These are phyloP conservation scores for Batillaria attramentaria DNA, from an alignment of 1,140 invertebrate genomes.

Conservation along the genomic window DNA sequence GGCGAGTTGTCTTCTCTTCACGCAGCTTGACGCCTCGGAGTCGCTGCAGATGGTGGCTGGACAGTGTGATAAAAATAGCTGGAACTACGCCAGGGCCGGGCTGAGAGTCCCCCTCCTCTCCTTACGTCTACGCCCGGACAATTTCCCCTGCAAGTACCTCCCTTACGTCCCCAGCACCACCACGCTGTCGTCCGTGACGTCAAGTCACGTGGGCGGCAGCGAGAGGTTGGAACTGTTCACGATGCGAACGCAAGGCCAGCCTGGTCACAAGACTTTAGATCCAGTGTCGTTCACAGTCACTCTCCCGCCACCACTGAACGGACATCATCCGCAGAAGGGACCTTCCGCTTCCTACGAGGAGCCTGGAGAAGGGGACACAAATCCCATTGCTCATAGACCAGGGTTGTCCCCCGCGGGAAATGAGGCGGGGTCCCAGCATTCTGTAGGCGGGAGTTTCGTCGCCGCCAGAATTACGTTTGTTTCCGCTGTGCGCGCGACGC, in stretches of 20 bases:
- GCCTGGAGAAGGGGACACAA: neutral
- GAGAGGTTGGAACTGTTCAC: neutral
- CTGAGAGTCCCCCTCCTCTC: slow-evolving; percentile 37
- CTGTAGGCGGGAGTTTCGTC: neutral
- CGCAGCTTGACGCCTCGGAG: slow-evolving; percentile 40
- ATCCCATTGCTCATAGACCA: neutral
- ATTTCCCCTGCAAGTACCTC: slow-evolving; percentile 41
- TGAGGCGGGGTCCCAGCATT: neutral
- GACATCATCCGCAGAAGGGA: neutral
- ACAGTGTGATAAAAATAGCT: slow-evolving; percentile 52
- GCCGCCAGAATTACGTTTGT: slow-evolving; percentile 4
- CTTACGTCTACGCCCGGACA: slow-evolving; percentile 34
- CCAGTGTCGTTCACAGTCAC: neutral
- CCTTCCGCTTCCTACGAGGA: slow-evolving; percentile 22
- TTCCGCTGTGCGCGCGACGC: neutral
- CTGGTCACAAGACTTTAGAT: neutral
- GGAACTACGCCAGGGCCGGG: slow-evolving; percentile 42
- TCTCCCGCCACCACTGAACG: neutral
- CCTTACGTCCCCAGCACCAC: neutral
- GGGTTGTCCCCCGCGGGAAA: slow-evolving; percentile 26
- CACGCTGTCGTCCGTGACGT: too few relatives aligned
- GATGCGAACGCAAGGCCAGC: neutral
- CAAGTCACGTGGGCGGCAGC: neutral
- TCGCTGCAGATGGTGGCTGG: slow-evolving; percentile 44
- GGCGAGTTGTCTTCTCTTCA: slow-evolving; percentile 39